Percentiles rank a stretch among this genome's conserved stretches.
Evolutionary conservation across 2,888 invertebrate species (phyloP).

Genomic region (Euclidia mi): DNA sequence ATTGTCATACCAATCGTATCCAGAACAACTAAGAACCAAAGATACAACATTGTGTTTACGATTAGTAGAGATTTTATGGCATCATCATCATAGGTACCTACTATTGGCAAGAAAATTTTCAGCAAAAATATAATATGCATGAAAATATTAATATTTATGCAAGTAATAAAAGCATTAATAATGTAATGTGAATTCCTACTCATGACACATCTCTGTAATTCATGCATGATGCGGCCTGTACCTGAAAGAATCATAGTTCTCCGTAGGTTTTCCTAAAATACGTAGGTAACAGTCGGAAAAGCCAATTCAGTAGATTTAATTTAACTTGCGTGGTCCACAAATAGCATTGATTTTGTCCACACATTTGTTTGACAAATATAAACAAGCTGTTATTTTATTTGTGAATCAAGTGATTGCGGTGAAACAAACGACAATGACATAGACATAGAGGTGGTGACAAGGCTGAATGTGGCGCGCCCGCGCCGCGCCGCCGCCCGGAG

Average conservation of each 20-base stretch:
- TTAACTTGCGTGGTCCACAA: too few species aligned
- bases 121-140: not conserved
- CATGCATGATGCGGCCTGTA: too few species aligned
- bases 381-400: slow-evolving; percentile 49
- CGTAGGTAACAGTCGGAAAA: too few species aligned
- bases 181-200: too few species aligned
- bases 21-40: not conserved
- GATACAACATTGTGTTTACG: not conserved
- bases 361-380: slow-evolving; percentile 3
- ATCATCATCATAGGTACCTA: not conserved
- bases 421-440: slow-evolving; percentile 74
- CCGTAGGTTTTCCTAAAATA: too few species aligned
- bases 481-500: slow-evolving; percentile 44
- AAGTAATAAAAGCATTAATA: too few species aligned
- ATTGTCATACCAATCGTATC: slow-evolving; percentile 23
- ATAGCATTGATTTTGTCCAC: not conserved
- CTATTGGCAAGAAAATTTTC: not conserved
- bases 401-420: slow-evolving; percentile 55
- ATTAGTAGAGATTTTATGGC: too few species aligned
- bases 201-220: too few species aligned
- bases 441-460: slow-evolving; percentile 69
- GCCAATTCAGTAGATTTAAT: too few species aligned
- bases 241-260: too few species aligned
- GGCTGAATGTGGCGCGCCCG: slow-evolving; percentile 72
- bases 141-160: too few species aligned